Conservation (phyloP, 2,888 invertebrate genomes). For the Lottia scabra region DNA sequence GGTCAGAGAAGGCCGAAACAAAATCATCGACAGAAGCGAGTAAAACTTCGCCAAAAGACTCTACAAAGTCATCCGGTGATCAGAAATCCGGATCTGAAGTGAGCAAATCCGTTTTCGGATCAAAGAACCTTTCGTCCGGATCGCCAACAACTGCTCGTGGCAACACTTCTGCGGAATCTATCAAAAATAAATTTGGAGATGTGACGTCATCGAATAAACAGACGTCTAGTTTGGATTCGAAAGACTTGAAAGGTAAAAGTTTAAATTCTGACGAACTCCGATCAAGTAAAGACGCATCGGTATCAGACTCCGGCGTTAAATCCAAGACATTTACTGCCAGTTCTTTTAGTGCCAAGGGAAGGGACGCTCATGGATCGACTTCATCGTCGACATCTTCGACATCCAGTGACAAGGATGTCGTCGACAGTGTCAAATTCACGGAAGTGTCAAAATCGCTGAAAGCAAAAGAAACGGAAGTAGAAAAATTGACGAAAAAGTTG, state of each 20-base stretch:
- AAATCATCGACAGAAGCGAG: background rate
- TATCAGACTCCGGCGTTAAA: background rate
- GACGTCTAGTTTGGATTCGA: background rate
- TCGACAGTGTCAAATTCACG: constrained; percentile 8
- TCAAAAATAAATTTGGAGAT: background rate
- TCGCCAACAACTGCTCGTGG: background rate
- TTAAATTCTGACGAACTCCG: background rate
- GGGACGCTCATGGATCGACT: constrained; percentile 7
- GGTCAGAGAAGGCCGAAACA: constrained; percentile 18
- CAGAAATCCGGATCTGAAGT: background rate
- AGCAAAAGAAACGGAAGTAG: constrained; percentile 27
- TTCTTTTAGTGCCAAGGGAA: constrained; percentile 9
- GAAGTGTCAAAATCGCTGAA: constrained; percentile 8
- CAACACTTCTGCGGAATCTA: background rate
- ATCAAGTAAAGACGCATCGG: background rate
- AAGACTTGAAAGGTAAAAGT: background rate
- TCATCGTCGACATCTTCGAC: constrained; percentile 5
- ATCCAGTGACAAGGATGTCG: constrained; percentile 1
- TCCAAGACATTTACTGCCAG: background rate
- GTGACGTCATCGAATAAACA: background rate
- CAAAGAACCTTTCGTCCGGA: background rate
- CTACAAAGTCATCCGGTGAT: background rate
- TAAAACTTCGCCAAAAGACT: background rate
- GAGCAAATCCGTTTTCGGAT: background rate
- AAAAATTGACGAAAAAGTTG: constrained; percentile 27